Evolutionary conservation across 2,113 vertebrate genomes (phyloP).

Genomic region (Anseranas semipalmata): DNA sequence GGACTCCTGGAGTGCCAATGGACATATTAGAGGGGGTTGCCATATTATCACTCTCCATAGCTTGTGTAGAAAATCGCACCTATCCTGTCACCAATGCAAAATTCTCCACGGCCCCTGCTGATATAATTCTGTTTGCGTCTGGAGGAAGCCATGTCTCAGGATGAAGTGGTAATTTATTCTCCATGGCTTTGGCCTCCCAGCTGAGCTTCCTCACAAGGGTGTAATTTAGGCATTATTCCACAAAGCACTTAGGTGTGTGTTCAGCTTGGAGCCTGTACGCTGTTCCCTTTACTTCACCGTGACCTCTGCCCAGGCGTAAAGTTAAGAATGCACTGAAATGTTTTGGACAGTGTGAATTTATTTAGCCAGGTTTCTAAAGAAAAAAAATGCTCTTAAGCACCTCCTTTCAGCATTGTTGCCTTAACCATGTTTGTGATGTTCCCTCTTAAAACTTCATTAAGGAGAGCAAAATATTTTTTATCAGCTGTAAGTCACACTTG

Average conservation of each 20-base stretch:
- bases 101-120: neutral
- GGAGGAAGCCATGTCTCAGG: neutral
- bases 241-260: neutral
- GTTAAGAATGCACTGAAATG: neutral
- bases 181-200: neutral
- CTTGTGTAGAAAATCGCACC: neutral
- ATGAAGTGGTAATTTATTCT: neutral
- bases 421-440: neutral
- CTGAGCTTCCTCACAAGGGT: neutral
- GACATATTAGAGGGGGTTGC: neutral
- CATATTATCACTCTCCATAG: neutral
- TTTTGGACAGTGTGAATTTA: neutral
- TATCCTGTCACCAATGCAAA: neutral
- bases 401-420: neutral
- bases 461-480: neutral
- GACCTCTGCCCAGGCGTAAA: neutral
- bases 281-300: rapidly evolving
- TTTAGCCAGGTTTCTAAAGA: neutral
- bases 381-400: neutral
- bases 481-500: neutral
- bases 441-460: neutral
- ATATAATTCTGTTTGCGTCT: neutral
- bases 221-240: neutral
- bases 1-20: neutral
- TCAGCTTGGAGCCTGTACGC: neutral